Conservation (phyloP, 1,140 invertebrate genomes). For the Aphis craccivora region DNA sequence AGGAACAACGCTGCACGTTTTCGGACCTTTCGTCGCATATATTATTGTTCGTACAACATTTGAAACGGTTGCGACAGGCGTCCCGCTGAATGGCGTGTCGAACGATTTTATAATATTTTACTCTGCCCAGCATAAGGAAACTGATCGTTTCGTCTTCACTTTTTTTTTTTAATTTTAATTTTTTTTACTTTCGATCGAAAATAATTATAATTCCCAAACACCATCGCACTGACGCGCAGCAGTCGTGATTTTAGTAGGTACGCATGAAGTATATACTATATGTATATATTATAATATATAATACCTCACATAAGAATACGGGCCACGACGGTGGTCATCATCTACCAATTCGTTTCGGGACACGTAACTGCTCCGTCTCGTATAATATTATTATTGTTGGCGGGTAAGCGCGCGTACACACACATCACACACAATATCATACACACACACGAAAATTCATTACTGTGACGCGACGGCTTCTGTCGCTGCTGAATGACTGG, state of each 20-base stretch:
- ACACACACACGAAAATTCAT: not conserved
- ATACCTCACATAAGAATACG: not conserved
- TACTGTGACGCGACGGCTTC: not conserved
- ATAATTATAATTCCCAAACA: not conserved
- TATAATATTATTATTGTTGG: not conserved
- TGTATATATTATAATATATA: too few relatives aligned
- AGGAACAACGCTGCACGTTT: not conserved
- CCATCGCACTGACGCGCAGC: not conserved
- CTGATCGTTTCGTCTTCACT: not conserved
- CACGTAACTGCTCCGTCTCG: not conserved
- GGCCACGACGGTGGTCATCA: not conserved
- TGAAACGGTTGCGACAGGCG: not conserved
- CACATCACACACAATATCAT: not conserved
- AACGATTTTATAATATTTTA: not conserved
- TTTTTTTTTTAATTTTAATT: not conserved
- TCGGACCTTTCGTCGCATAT: not conserved
- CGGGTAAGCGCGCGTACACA: too few relatives aligned
- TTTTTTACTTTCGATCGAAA: not conserved
- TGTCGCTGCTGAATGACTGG: conserved; percentile 12
- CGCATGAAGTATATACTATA: too few relatives aligned
- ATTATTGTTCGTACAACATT: not conserved
- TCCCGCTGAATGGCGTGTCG: too few relatives aligned
- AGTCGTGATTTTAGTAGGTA: too few relatives aligned
- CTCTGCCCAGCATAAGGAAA: not conserved
- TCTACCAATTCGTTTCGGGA: not conserved